Percentiles rank a stretch among this genome's conserved stretches.
phyloP scores from a whole-genome alignment of 2,797 vertebrate genomes.

The Phrynocephalus forsythii region DNA sequence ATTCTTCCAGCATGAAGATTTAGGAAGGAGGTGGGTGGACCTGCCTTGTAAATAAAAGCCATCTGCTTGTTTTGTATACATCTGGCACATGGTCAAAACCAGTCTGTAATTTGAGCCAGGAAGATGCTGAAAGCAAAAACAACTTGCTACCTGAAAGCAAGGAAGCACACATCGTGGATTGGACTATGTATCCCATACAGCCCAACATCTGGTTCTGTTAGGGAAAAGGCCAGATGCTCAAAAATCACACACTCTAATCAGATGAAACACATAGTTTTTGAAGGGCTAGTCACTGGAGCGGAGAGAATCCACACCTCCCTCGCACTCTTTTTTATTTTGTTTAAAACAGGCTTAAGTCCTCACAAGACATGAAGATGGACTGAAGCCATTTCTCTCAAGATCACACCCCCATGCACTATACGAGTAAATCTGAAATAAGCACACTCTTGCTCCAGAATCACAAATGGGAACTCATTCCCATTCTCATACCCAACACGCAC shows the following conservation, averaged over 20 bases:
- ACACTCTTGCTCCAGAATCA: no score
- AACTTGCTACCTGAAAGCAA: conserved; percentile 54
- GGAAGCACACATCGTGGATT: neutral
- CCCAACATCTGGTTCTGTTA: neutral
- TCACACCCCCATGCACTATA: neutral
- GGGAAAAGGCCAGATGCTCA: neutral
- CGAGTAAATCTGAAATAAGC: no score
- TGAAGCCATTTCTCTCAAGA: neutral
- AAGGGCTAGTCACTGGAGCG: neutral
- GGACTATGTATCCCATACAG: neutral
- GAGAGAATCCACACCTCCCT: neutral
- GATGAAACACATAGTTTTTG: neutral
- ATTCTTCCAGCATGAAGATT: conserved; percentile 38
- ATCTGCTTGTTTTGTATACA: conserved; percentile 35
- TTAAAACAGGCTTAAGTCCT: neutral
- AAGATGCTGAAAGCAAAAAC: conserved; percentile 60
- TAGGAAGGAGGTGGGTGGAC: conserved; percentile 48
- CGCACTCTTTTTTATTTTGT: neutral
- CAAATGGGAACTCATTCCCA: no score
- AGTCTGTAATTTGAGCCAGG: conserved; percentile 52
- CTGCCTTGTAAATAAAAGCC: conserved; percentile 50
- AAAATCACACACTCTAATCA: neutral
- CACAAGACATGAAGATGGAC: neutral
- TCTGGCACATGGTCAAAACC: conserved; percentile 41
- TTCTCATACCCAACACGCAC: no score